phyloP scores from a whole-genome alignment of 2,113 vertebrate genomes.

The Ivindomyrus marchei region DNA sequence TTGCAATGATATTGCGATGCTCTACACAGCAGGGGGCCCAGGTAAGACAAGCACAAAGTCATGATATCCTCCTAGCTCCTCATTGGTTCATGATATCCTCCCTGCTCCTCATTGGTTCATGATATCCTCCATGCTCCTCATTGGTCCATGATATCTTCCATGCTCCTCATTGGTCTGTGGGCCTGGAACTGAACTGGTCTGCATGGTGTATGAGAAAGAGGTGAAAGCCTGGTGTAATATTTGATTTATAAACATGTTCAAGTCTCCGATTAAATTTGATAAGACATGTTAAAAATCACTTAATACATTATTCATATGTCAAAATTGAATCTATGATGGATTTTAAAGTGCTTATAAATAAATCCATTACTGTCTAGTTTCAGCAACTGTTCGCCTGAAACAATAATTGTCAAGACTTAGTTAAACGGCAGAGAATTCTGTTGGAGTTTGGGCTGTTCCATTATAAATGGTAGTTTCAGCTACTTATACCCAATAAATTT shows the following conservation, averaged over 20 bases:
- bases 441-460: neutral
- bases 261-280: neutral
- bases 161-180: neutral
- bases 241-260: conserved; percentile 6
- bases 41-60: neutral
- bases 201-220: neutral
- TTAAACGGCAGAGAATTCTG: neutral
- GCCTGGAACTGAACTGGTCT: neutral
- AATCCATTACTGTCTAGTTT: conserved; percentile 5
- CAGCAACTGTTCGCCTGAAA: neutral
- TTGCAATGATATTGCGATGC: neutral
- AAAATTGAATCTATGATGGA: conserved; percentile 10
- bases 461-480: neutral
- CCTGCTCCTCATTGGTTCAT: too few relatives aligned
- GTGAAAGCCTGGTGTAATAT: neutral
- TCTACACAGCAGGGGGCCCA: neutral
- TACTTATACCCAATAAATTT: neutral
- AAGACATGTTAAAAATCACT: conserved; percentile 12
- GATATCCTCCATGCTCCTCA: neutral
- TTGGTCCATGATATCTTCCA: neutral
- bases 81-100: too few relatives aligned
- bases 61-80: too few relatives aligned
- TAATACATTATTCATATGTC: conserved; percentile 1
- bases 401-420: neutral
- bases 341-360: conserved; percentile 20